A percentile compares a stretch with the other conserved stretches of the same genome.
phyloP scores from a whole-genome alignment of 2,113 vertebrate species.

The Macrotus californicus region DNA sequence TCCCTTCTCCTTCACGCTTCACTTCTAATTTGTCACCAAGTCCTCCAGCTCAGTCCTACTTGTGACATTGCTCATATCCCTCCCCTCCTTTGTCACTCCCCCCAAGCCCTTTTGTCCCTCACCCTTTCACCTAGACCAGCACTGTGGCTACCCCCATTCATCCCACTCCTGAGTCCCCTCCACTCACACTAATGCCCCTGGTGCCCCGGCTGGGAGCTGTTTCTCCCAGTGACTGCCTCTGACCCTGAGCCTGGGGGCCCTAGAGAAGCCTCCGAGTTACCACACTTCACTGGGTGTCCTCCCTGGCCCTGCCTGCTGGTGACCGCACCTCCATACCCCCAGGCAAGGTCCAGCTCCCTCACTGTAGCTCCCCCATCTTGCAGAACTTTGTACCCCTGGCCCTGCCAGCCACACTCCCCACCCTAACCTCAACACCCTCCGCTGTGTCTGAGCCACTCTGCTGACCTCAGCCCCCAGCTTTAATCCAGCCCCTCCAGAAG shows the following conservation, averaged over 20 bases:
- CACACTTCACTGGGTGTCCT: not conserved
- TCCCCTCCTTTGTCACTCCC: not conserved
- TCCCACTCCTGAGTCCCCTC: not conserved
- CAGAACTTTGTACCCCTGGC: not conserved
- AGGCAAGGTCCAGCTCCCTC: not conserved
- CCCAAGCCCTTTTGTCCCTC: not conserved
- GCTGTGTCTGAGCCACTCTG: not conserved
- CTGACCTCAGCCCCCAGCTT: not conserved
- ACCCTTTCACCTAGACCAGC: not conserved
- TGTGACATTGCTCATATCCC: constrained; percentile 34
- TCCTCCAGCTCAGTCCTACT: constrained; percentile 20
- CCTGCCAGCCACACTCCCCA: not conserved
- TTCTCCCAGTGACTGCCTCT: not conserved
- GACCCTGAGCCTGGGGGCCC: not conserved
- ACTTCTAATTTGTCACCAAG: constrained; percentile 48
- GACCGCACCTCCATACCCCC: not conserved
- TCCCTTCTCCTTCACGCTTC: constrained; percentile 62
- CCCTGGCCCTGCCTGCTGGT: not conserved
- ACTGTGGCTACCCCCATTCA: not conserved
- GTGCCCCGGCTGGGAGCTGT: not conserved
- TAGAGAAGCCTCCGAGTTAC: not conserved
- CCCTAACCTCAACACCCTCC: not conserved
- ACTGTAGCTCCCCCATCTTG: not conserved
- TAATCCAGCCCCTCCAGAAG: not conserved
- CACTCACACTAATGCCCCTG: not conserved